These are phyloP conservation scores for Drosophila borealis DNA, from an alignment of 2,888 invertebrate genomes.

Conservation along the genomic window DNA sequence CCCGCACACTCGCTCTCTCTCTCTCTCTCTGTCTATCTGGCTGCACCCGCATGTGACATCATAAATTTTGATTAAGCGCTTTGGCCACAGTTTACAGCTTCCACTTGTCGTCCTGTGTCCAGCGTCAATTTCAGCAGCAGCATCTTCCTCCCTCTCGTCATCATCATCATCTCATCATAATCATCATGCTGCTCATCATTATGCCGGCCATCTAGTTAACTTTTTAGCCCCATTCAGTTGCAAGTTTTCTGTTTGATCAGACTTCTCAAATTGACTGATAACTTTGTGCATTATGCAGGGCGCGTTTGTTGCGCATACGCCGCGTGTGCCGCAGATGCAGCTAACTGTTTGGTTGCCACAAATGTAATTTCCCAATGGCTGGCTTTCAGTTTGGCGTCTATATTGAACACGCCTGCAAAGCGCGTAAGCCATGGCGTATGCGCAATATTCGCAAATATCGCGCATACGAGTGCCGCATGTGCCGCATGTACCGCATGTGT, in stretches of 20 bases:
- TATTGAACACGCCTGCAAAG: constrained; percentile 44
- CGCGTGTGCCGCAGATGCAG: constrained; percentile 5
- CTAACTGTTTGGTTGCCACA: constrained; percentile 33
- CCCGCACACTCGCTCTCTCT: too few species aligned
- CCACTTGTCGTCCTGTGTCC: constrained; percentile 36
- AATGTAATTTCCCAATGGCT: constrained; percentile 24
- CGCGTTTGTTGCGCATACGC: constrained; percentile 36
- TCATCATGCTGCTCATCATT: constrained; percentile 15
- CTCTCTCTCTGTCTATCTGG: constrained; percentile 2
- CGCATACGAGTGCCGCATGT: constrained; percentile 23
- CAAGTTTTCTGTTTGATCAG: constrained; percentile 31
- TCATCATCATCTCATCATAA: constrained; percentile 23
- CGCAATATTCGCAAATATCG: constrained; percentile 49
- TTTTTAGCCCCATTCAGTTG: constrained; percentile 38
- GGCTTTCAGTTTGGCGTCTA: constrained; percentile 37
- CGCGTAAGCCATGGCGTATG: constrained; percentile 50
- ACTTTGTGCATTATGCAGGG: constrained; percentile 47
- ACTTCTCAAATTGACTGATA: constrained; percentile 48
- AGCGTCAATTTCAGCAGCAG: constrained; percentile 3
- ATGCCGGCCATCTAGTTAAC: constrained; percentile 29
- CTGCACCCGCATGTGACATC: constrained; percentile 64
- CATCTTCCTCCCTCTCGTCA: not conserved
- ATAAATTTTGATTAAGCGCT: constrained; percentile 76
- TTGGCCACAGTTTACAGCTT: constrained; percentile 76
- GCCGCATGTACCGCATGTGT: not conserved